A percentile compares a stretch with the other conserved stretches of the same genome.
phyloP scores from a whole-genome alignment of 2,113 vertebrate species.

The Anser brachyrhynchus region DNA sequence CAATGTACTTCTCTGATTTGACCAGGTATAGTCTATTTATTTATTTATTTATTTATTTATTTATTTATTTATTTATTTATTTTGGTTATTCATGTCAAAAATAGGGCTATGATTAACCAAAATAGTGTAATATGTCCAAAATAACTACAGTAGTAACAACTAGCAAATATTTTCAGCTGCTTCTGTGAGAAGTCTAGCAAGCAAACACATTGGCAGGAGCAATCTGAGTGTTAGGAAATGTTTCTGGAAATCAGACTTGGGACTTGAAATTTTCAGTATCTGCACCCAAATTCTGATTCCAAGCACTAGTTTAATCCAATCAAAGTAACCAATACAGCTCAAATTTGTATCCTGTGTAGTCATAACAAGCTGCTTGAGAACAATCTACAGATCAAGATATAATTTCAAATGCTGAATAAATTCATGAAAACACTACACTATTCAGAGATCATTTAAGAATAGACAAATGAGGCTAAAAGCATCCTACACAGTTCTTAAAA shows the following conservation, averaged over 20 bases:
- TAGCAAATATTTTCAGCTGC: neutral
- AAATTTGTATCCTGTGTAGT: neutral
- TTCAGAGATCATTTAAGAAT: neutral
- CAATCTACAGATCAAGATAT: neutral
- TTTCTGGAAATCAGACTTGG: neutral
- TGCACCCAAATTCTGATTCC: neutral
- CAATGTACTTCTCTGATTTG: neutral
- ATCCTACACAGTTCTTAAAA: neutral
- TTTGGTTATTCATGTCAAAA: neutral
- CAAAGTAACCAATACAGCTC: neutral
- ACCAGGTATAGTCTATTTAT: neutral
- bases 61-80: neutral
- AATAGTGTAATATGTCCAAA: neutral
- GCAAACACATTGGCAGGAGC: neutral
- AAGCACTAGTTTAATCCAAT: neutral
- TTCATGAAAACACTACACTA: neutral
- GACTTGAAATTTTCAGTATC: neutral
- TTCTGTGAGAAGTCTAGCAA: neutral
- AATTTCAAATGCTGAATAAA: neutral
- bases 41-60: neutral
- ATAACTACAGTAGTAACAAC: neutral
- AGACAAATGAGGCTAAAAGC: neutral
- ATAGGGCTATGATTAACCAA: neutral
- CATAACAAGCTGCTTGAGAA: slow-evolving; percentile 6
- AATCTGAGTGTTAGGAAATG: neutral